Evolutionary conservation across 2,113 vertebrate species (phyloP).

Genomic region (Alouatta palliata): DNA sequence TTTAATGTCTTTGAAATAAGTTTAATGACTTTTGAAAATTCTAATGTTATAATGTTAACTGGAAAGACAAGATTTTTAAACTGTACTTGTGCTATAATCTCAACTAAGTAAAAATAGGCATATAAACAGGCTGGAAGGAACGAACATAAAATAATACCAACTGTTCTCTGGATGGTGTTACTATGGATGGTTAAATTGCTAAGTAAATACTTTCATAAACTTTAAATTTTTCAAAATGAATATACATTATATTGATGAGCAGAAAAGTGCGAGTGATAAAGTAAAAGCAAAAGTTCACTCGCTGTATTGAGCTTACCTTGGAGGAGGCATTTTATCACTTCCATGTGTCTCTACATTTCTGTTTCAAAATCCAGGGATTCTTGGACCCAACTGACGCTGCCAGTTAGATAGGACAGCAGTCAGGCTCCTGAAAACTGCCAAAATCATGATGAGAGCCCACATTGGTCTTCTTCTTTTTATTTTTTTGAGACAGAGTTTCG

Average conservation of each 20-base stretch:
- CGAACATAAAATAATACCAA: neutral
- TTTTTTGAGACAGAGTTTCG: too few species aligned
- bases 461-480: neutral
- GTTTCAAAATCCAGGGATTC: neutral
- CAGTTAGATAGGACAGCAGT: neutral
- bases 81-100: neutral
- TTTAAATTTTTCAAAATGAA: neutral
- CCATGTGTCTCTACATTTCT: neutral
- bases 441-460: accelerated
- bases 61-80: neutral
- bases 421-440: neutral
- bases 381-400: neutral
- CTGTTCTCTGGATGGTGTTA: neutral
- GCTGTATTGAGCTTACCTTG: neutral
- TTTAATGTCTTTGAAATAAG: conserved; percentile 13
- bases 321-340: neutral
- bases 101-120: neutral
- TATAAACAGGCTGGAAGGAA: neutral
- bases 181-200: neutral
- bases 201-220: neutral
- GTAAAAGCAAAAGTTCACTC: neutral
- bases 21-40: neutral
- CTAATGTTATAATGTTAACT: neutral
- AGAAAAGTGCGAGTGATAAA: neutral
- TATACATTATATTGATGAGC: neutral